Evolutionary conservation across 2,113 vertebrate genomes (phyloP).

Genomic region (Sphyrna mokarran): DNA sequence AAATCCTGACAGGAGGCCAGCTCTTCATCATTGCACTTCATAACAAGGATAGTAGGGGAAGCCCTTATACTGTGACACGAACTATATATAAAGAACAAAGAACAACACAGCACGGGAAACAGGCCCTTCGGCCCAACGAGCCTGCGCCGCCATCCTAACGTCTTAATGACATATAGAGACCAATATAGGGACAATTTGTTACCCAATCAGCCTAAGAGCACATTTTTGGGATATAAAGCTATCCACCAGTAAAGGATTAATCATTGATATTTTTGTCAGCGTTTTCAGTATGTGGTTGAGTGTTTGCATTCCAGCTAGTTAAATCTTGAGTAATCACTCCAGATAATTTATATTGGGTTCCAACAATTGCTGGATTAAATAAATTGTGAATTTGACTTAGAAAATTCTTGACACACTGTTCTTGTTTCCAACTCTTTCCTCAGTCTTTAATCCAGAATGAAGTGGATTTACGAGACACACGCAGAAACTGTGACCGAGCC

Average conservation of each 20-base stretch:
- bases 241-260: not conserved
- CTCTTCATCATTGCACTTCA: not conserved
- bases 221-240: too few species aligned
- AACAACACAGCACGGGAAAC: too few species aligned
- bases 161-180: too few species aligned
- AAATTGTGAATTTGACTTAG: not conserved
- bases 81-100: not conserved
- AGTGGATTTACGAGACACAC: slow-evolving; percentile 82
- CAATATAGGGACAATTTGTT: too few species aligned
- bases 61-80: not conserved
- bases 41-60: not conserved
- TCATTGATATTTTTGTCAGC: not conserved
- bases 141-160: too few species aligned
- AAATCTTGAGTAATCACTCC: not conserved
- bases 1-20: not conserved
- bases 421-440: slow-evolving; percentile 42
- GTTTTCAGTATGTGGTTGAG: not conserved
- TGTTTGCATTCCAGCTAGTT: not conserved
- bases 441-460: slow-evolving; percentile 88
- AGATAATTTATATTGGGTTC: not conserved
- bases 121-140: too few species aligned
- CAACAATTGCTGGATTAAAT: not conserved
- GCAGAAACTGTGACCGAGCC: slow-evolving; percentile 77
- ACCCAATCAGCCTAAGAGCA: too few species aligned
- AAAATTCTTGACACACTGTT: not conserved